These are phyloP conservation scores for Rana temporaria DNA, from an alignment of 2,113 vertebrate genomes.

Conservation along the genomic window DNA sequence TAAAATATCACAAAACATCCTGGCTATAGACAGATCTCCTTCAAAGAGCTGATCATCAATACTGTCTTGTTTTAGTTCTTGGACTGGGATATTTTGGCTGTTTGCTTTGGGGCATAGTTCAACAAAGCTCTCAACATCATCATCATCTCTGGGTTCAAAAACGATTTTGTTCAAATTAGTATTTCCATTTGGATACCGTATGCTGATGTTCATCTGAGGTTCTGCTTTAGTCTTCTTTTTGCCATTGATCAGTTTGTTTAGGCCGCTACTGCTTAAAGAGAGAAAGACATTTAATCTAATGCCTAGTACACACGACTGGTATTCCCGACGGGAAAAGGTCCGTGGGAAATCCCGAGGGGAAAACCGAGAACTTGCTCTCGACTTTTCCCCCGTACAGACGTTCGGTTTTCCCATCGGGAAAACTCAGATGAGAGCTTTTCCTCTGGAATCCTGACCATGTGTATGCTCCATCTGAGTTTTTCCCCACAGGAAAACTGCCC, in stretches of 20 bases:
- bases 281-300: background rate
- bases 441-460: too few species aligned
- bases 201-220: background rate
- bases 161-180: background rate
- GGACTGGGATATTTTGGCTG: background rate
- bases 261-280: background rate
- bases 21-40: background rate
- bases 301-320: too few species aligned
- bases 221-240: background rate
- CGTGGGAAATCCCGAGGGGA: too few species aligned
- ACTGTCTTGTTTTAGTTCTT: background rate
- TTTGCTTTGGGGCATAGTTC: background rate
- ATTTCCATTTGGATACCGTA: background rate
- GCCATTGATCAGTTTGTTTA: background rate
- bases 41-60: background rate
- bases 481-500: too few species aligned
- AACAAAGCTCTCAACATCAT: background rate
- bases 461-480: too few species aligned
- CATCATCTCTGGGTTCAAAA: conserved; percentile 21
- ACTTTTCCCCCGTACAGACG: too few species aligned
- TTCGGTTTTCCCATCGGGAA: too few species aligned
- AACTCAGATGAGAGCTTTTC: too few species aligned
- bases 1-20: conserved; percentile 29
- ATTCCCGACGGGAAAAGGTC: too few species aligned
- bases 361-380: too few species aligned